These are phyloP conservation scores for Thymelicus lineola DNA, from an alignment of 2,888 invertebrate genomes.

Conservation along the genomic window DNA sequence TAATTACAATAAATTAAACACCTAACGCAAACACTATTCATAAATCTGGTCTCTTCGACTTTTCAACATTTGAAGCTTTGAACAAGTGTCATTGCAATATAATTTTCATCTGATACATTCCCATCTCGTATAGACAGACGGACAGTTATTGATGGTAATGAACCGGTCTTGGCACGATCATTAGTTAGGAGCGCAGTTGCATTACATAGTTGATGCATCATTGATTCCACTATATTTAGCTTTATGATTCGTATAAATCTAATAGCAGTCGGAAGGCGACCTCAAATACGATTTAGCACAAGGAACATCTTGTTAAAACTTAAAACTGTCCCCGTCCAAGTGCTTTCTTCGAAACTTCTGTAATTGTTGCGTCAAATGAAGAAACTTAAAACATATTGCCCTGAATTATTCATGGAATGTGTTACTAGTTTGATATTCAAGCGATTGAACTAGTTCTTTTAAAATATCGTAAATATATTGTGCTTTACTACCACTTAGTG, in stretches of 20 bases:
- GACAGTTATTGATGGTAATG: constrained; percentile 62
- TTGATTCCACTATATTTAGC: constrained; percentile 60
- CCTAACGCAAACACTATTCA: background rate
- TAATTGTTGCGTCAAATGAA: background rate
- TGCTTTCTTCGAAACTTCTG: background rate
- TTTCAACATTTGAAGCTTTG: constrained; percentile 12
- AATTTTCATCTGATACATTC: constrained; percentile 40
- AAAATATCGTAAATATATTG: background rate
- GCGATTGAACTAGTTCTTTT: background rate
- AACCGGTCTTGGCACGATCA: constrained; percentile 52
- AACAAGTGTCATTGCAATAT: constrained; percentile 27
- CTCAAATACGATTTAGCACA: constrained; percentile 12
- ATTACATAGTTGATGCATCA: constrained; percentile 61
- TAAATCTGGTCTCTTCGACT: constrained; percentile 4
- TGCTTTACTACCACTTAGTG: too few species aligned
- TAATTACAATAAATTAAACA: background rate
- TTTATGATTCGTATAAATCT: constrained; percentile 38
- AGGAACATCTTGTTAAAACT: background rate
- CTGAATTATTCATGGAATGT: background rate
- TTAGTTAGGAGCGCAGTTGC: constrained; percentile 47
- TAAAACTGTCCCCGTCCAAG: background rate
- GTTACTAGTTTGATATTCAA: background rate
- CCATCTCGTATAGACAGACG: constrained; percentile 50
- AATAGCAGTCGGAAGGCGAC: constrained; percentile 33
- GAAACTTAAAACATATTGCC: background rate